Evolutionary conservation across 1,140 invertebrate genomes (phyloP).

Genomic region (Monochamus saltuarius): DNA sequence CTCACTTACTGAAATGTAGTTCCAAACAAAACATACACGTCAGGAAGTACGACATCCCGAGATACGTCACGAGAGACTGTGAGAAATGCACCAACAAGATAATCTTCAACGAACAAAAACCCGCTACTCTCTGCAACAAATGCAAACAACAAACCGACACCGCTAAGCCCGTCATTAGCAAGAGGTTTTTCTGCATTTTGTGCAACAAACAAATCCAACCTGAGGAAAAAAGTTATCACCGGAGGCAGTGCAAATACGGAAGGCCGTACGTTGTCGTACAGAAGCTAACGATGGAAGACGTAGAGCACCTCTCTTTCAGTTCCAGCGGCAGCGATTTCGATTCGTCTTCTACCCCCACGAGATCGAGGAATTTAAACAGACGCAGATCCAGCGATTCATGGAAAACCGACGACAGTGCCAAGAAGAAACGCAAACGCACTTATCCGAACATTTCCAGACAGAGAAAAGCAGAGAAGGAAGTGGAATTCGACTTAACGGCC

Average conservation of each 20-base stretch:
- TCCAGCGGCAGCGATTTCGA: conserved; percentile 26
- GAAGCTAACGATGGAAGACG: conserved; percentile 16
- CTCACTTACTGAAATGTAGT: conserved; percentile 33
- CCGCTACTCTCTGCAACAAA: conserved; percentile 19
- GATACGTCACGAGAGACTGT: conserved; percentile 24
- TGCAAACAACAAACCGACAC: conserved; percentile 23
- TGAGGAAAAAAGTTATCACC: conserved; percentile 24
- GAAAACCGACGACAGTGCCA: conserved; percentile 8
- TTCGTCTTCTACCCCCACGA: not conserved
- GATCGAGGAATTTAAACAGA: conserved; percentile 20
- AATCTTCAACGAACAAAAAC: conserved; percentile 19
- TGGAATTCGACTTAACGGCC: conserved; percentile 31
- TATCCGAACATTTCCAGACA: conserved; percentile 4
- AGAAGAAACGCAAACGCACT: conserved; percentile 29
- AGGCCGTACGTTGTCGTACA: conserved; percentile 28
- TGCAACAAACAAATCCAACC: conserved; percentile 32
- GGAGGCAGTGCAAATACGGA: conserved; percentile 30
- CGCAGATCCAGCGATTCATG: conserved; percentile 7
- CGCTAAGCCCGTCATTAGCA: not conserved
- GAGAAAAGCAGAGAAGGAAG: not conserved
- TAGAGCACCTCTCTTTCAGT: conserved; percentile 14
- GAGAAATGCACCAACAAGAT: conserved; percentile 26
- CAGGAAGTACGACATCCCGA: conserved; percentile 15
- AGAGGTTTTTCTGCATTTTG: conserved; percentile 31
- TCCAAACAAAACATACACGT: conserved; percentile 5